Base-by-base conservation (phyloP, 2,797 vertebrate species). In the Dallia pectoralis region DNA sequence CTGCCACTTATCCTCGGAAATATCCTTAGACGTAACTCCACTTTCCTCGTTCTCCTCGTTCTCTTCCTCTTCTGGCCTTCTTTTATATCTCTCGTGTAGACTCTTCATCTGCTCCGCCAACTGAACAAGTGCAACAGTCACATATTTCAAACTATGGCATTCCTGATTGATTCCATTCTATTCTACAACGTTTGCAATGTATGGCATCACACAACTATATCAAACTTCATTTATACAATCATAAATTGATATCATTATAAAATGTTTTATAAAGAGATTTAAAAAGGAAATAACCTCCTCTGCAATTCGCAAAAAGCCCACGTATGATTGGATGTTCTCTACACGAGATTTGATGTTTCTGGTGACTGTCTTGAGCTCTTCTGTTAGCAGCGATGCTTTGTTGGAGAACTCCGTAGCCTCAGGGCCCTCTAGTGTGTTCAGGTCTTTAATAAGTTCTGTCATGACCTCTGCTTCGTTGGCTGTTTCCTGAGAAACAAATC, bases 301-400 rank as follows among this genome's bases (percentile, higher is more conserved):
- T 7, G 93, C 88, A 44, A 83, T 89, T 67, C 86, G 87, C 22
- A 95, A 84, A 87, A 97, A 95, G 62, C 88, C 73, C 72, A 95
- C 83, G 0, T 91, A 94, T 16, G 78, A 84, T 78, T 89, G 88
- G 47, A 95, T 72, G 76, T 91, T 83, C 80, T 91, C 91, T 68
- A 91, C 68, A 61, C 92, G 92, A 18, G 81, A 89, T 56, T 72
- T 30, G 19, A 95, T 85, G 64, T 81, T 94, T 74, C 80, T 89
- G 71, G 86, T 88, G 66, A 94, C 77, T 70, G 70, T 83, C 84
- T 87, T 91, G 82, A 96, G 84, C 83, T 96, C 93, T 85, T 91
- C 88, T 63, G 77, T 82, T 66, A 93, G 70, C 79, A 85, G 70
- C 22, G 78, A 79, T 61, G 70, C 79, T 87, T 90, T 93, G 81